These are phyloP conservation scores for Pantala flavescens DNA, from an alignment of 1,140 invertebrate species.

Conservation along the genomic window DNA sequence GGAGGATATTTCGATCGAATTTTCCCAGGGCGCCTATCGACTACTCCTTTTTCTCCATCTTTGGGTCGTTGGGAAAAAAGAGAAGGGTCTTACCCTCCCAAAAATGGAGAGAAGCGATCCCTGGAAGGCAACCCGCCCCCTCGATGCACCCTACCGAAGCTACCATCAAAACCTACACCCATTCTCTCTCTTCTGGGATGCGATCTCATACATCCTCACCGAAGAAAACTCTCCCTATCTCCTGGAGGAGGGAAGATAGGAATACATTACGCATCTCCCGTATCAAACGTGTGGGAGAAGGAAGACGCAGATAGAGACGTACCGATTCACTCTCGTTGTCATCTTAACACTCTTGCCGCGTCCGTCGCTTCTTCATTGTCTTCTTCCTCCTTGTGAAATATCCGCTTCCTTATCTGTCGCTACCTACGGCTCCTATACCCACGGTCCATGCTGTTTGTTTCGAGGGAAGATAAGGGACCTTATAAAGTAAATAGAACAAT, in stretches of 20 bases:
- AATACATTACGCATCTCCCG: neutral
- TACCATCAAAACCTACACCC: neutral
- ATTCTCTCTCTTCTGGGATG: neutral
- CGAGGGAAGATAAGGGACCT: too few relatives aligned
- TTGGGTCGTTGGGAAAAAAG: constrained; percentile 7
- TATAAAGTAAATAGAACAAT: too few relatives aligned
- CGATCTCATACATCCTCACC: too few relatives aligned
- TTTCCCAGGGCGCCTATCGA: constrained; percentile 6
- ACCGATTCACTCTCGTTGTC: neutral
- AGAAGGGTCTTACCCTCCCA: neutral
- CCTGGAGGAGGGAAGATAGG: neutral
- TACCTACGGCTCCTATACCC: too few relatives aligned
- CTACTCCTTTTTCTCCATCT: constrained; percentile 9
- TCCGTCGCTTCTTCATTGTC: too few relatives aligned
- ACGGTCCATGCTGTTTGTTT: too few relatives aligned
- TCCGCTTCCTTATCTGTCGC: too few relatives aligned
- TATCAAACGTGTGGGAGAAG: neutral
- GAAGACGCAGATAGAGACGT: neutral
- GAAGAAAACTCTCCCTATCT: neutral
- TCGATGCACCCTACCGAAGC: neutral
- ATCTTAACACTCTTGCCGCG: too few relatives aligned
- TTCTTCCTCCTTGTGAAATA: too few relatives aligned
- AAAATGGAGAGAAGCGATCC: neutral
- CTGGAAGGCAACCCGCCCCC: neutral
- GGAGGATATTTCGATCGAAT: neutral